Evolutionary conservation across 2,113 vertebrate species (phyloP).

Genomic region (Periophthalmus modestus): DNA sequence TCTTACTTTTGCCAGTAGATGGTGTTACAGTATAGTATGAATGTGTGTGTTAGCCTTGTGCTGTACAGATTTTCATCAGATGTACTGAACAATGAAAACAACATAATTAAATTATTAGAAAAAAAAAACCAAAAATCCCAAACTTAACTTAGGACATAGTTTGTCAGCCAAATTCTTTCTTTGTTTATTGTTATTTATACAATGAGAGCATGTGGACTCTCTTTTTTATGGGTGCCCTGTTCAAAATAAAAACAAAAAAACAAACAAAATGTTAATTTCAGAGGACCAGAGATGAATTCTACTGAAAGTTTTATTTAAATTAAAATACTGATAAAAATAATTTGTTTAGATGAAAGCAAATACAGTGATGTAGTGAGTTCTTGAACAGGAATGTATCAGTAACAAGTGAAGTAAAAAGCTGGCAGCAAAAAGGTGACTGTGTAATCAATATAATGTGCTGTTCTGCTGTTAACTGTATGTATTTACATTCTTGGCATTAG

Average conservation of each 20-base stretch:
- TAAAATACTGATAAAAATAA: constrained; percentile 9
- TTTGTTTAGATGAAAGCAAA: constrained; percentile 34
- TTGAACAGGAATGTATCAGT: constrained; percentile 48
- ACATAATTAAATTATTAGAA: background rate
- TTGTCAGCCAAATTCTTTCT: no score
- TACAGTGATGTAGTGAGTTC: no score
- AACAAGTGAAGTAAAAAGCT: constrained; percentile 28
- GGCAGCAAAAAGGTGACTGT: constrained; percentile 19
- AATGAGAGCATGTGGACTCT: no score
- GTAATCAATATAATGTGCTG: constrained; percentile 4
- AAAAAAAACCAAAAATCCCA: no score
- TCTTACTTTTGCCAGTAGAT: constrained; percentile 34
- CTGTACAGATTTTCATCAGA: background rate
- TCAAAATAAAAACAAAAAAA: no score
- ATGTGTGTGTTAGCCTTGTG: background rate
- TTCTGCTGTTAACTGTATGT: constrained; percentile 13
- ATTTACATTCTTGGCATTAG: constrained; percentile 21
- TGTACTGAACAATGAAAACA: background rate
- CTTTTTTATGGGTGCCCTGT: no score
- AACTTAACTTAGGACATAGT: background rate
- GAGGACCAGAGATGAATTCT: no score
- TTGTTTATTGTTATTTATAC: no score
- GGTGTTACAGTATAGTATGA: constrained; percentile 29
- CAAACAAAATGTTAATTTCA: no score
- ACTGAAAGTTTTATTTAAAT: background rate